phyloP scores from a whole-genome alignment of 2,797 vertebrate species.

The Ispidina lecontei region DNA sequence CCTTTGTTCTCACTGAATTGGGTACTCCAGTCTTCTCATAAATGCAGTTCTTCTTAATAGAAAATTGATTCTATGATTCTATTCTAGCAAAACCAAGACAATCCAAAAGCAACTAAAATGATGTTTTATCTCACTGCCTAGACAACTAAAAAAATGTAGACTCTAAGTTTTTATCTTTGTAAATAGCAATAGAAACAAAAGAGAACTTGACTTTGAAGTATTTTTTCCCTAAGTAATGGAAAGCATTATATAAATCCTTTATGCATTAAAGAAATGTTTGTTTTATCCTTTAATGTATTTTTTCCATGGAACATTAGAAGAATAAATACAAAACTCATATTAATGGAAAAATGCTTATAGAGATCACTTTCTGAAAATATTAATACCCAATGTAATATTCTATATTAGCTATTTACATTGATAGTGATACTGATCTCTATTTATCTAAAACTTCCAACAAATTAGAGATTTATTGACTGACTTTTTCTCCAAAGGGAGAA shows the following conservation, averaged over 20 bases:
- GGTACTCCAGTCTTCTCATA: neutral
- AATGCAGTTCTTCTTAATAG: neutral
- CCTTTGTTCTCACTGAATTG: neutral
- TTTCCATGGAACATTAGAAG: neutral
- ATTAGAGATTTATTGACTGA: neutral
- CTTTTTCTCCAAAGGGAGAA: neutral
- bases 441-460: neutral
- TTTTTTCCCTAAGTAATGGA: neutral
- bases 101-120: neutral
- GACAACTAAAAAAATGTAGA: neutral
- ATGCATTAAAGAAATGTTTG: neutral
- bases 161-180: neutral
- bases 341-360: neutral
- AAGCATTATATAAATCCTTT: neutral
- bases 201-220: neutral
- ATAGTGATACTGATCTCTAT: neutral
- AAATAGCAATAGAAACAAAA: neutral
- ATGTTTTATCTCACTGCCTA: neutral
- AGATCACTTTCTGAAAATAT: neutral
- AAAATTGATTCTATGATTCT: neutral
- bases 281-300: neutral
- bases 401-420: neutral
- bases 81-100: neutral
- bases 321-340: neutral
- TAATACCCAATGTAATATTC: neutral